Base-by-base conservation (phyloP, 2,888 invertebrate species). In the Eupithecia subumbrata region DNA sequence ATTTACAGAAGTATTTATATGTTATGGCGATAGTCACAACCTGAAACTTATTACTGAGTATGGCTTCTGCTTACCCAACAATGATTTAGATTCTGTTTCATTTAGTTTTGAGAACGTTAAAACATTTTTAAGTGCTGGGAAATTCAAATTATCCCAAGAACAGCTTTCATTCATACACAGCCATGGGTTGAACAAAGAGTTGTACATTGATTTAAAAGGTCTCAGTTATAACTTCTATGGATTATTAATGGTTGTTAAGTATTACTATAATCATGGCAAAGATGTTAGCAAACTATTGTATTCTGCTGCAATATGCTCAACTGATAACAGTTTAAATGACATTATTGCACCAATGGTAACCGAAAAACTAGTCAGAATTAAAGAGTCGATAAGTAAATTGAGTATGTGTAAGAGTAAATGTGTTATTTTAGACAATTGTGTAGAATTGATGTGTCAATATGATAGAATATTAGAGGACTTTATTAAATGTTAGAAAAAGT, bases 11-110 rank as follows among this genome's bases (percentile, higher is more conserved):
- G 96, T 98, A 73, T 98, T 98, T 88, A 98, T 99, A 83, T 97
- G 97, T 83, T 99, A 99, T 87, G 99, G 98, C 1, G 95, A 96
- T 60, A 97, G 98, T 87, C 96, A 97, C 83, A 99, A 97, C 92
- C 89, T 96, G 0, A 97, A 97, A 88, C 92, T 99, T n/a, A 96
- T 97, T 48, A 94, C 97, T 0, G 98, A 99, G 84, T 99, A 99
- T 93, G 99, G 99, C 0, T 99, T 99, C 89, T 96, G 96, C 83
- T 89, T 97, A 78, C 95, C 96, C 0, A 86, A 91, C 9, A 98
- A 98, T 94, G 94, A 95, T 48, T 92, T 97, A 82, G 97, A 97
- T 89, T 95, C 91, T 87, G 95, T 97, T 71, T 90, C 95, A 72
- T 96, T 98, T 83, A 87, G 91, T 48, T 94, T 96, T 84, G 90